phyloP scores from a whole-genome alignment of 2,113 vertebrate species.

The Halichoerus grypus region DNA sequence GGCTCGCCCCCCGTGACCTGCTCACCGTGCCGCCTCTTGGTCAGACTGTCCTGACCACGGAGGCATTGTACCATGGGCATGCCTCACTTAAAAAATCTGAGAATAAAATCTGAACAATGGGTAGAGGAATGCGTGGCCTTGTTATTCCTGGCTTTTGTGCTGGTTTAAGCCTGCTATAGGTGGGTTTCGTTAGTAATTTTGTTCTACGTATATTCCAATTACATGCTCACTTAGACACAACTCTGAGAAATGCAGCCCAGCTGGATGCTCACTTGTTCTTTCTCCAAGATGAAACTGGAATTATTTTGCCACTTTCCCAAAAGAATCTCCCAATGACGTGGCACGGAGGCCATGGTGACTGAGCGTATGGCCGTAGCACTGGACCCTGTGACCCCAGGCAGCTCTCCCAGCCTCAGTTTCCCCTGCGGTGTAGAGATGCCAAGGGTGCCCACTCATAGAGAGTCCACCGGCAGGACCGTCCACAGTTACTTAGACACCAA shows the following conservation, averaged over 20 bases:
- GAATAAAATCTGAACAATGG: background rate
- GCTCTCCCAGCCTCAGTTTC: background rate
- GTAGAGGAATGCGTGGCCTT: background rate
- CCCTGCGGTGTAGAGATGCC: background rate
- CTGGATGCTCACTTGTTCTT: background rate
- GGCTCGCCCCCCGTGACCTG: background rate
- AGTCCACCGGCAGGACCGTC: background rate
- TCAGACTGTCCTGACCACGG: background rate
- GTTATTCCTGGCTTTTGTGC: background rate
- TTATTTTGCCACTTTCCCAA: background rate
- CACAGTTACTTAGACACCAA: background rate
- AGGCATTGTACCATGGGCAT: background rate
- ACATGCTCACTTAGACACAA: background rate
- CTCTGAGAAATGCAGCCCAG: background rate
- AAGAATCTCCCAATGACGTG: background rate
- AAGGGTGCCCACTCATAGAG: background rate
- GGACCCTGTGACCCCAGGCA: too few species aligned
- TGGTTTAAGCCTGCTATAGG: background rate
- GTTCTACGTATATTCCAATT: background rate
- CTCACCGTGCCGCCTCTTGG: too few species aligned
- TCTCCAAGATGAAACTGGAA: background rate
- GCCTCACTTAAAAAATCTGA: background rate
- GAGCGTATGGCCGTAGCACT: background rate
- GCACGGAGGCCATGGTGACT: fast-evolving
- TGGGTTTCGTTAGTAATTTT: background rate